A percentile compares a stretch with the other conserved stretches of the same genome.
These are phyloP conservation scores for Pristionchus japonicus DNA, from an alignment of 2,888 invertebrate species.

Conservation along the genomic window DNA sequence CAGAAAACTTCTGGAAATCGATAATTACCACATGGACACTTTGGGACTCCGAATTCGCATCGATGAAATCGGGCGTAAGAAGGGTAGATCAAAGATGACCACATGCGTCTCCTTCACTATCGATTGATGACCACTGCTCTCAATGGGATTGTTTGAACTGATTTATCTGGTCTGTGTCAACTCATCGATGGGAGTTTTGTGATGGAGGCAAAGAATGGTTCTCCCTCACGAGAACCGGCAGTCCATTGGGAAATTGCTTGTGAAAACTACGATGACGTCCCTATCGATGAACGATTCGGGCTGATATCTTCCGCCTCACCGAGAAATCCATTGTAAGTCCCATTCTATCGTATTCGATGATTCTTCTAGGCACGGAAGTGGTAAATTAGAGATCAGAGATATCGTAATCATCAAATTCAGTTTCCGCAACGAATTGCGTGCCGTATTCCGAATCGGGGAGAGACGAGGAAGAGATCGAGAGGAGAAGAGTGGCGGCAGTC, in stretches of 20 bases:
- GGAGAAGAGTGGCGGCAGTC: neutral
- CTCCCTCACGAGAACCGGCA: too few relatives aligned
- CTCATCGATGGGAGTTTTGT: neutral
- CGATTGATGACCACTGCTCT: neutral
- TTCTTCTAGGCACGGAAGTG: neutral
- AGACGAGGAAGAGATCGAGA: neutral
- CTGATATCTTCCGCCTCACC: neutral
- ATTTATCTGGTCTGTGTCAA: neutral
- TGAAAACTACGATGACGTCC: neutral
- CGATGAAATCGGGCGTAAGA: neutral
- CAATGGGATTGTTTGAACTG: neutral
- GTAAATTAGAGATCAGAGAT: neutral
- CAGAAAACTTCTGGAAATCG: neutral
- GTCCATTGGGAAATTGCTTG: neutral
- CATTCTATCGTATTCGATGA: too few relatives aligned
- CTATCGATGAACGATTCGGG: constrained; percentile 15
- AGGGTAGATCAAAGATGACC: neutral
- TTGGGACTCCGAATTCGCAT: neutral
- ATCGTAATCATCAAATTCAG: neutral
- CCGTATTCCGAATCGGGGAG: neutral
- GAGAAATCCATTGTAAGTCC: neutral
- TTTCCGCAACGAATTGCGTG: constrained; percentile 7
- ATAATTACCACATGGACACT: neutral
- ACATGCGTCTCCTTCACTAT: neutral
- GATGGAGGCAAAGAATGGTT: neutral